phyloP scores from a whole-genome alignment of 2,888 invertebrate genomes.

The Platycnemis pennipes region DNA sequence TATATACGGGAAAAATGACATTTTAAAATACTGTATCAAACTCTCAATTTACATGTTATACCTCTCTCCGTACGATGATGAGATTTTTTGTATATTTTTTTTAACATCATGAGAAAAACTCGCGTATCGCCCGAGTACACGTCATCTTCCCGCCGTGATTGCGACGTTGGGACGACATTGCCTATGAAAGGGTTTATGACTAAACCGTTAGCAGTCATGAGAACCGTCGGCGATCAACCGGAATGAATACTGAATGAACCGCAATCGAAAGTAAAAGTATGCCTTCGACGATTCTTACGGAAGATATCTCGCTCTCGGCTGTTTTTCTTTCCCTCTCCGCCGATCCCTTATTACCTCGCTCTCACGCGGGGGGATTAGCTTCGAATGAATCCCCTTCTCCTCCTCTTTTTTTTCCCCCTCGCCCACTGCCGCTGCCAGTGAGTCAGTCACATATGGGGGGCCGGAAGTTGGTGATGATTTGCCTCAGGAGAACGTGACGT shows the following conservation, averaged over 20 bases:
- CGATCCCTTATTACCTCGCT: neutral
- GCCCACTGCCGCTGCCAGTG: neutral
- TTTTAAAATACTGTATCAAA: too few species aligned
- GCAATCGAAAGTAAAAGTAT: neutral
- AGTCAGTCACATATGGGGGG: neutral
- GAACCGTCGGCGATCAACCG: neutral
- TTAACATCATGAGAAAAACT: too few species aligned
- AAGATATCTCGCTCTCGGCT: neutral
- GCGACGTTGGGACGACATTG: neutral
- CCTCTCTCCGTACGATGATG: too few species aligned
- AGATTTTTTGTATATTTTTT: too few species aligned
- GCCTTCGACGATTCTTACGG: neutral
- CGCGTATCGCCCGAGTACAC: neutral
- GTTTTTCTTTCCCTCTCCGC: neutral
- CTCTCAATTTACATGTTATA: too few species aligned
- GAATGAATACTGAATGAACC: slow-evolving; percentile 8
- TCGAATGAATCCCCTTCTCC: neutral
- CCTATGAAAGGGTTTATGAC: neutral
- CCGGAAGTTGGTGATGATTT: slow-evolving; percentile 10
- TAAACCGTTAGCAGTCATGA: neutral
- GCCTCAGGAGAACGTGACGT: neutral
- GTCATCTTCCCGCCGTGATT: neutral
- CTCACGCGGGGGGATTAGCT: neutral
- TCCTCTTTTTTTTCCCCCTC: neutral
- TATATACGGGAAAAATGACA: too few species aligned